These are phyloP conservation scores for Pristiophorus japonicus DNA, from an alignment of 2,113 vertebrate species.

Conservation along the genomic window DNA sequence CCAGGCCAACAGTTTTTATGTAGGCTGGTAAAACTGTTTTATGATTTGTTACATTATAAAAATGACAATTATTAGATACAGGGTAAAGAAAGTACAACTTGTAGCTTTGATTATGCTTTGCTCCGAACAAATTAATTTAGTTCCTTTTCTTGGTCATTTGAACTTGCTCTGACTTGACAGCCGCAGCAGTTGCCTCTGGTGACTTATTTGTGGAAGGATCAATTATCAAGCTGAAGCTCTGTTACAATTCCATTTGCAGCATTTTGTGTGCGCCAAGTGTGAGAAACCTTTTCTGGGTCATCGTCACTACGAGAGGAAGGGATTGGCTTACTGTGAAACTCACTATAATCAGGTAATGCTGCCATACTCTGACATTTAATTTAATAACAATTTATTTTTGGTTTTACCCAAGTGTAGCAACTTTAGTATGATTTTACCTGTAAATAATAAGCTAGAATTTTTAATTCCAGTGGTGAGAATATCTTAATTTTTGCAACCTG, in stretches of 20 bases:
- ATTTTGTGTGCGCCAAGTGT: conserved; percentile 99
- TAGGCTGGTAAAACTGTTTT: too few relatives aligned
- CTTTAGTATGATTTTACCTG: background rate
- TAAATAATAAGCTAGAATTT: background rate
- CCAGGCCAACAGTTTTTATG: too few relatives aligned
- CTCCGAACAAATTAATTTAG: background rate
- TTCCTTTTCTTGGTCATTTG: background rate
- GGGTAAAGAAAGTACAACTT: background rate
- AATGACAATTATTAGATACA: background rate
- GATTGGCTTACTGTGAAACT: conserved; percentile 92
- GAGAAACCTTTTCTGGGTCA: conserved; percentile 99
- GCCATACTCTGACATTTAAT: background rate
- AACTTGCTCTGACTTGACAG: background rate
- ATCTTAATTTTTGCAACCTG: background rate
- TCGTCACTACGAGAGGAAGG: conserved; percentile 93
- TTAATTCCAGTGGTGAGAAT: background rate
- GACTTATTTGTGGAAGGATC: background rate
- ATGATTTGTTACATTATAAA: background rate
- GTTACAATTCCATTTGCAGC: conserved; percentile 68
- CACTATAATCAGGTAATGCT: conserved; percentile 91
- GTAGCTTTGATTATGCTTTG: background rate
- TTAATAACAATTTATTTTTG: conserved; percentile 28
- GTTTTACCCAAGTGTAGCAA: background rate
- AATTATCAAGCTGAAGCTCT: conserved; percentile 6
- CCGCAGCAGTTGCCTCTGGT: background rate